Evolutionary conservation across 1,140 invertebrate species (phyloP), one percentile per base, ranked within the genome.

Genomic region (Tetramorium parvispinum): DNA sequence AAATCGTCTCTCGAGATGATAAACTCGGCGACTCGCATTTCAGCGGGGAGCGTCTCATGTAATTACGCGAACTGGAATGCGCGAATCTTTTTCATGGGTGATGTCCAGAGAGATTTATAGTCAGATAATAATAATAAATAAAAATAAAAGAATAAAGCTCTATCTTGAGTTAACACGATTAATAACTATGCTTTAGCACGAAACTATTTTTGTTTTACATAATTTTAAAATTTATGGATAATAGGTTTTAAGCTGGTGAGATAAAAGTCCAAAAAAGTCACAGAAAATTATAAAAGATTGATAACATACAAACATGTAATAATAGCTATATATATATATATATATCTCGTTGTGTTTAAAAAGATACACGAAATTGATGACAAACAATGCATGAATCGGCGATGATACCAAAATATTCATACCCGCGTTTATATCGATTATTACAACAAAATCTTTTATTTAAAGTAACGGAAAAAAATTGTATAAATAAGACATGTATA

Each of bases 41-140:
- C 71, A 57, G 24, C 27, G 21, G 21, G 6, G 1, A 16, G 11
- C 5, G 16, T 51, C 21, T 76, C 11, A 6, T 16, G 40, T 66
- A 78, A 78, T 66, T 78, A 78, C 4, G n/a, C 43, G 43, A 21
- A 77, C 18, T 78, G 7, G n/a, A 51, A 27, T 27, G 3, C 21
- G 21, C 5, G n/a, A n/a, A 43, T 37, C 46, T 78, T 57, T 46
- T 68, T 46, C 21, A 27, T 5, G n/a, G n/a, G 11, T 43, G 4
- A 18, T 68, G 1, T 18, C 0, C 1, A 27, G 13, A 46, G n/a
- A 46, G 10, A 43, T 66, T 68, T 49, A 13, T 27, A 49, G 65
- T 6, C 6, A n/a, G 16, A 40, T 46, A 27, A 68, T 68, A 46
- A 49, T 68, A 68, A n/a, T 63, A 32, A 63, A 61, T 59, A 27